Base-by-base conservation (phyloP, 2,888 invertebrate species). In the Netelia melanura region DNA sequence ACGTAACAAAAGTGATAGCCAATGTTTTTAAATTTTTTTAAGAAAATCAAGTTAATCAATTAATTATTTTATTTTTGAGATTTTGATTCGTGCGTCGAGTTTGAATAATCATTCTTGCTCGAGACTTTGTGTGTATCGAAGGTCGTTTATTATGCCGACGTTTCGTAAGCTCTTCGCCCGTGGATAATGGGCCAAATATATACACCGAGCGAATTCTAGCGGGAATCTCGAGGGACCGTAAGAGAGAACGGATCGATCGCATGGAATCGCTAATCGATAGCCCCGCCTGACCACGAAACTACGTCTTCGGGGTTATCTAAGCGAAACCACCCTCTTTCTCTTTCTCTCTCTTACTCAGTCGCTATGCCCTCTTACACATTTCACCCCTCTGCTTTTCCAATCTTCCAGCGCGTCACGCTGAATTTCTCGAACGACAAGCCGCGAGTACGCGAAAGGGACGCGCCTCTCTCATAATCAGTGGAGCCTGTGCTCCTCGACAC, bases 361-460 rank as follows among this genome's bases (percentile, higher is more conserved):
- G 5, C 14, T 14, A 70, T 21, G 23, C 43, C 10, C 58, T 44
- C 48, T 48, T 11, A 11, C 11, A 54, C 25, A 56, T 62, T 77
- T 52, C 48, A 9, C 23, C 74, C 64, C 62, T 62, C 62, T 62
- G 74, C 77, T 77, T 81, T 81, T 84, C 81, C 84, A 81, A 84
- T 84, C 84, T 84, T 77, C 77, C 61, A 68, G 62, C 68, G 72
- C 81, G 84, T 84, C 84, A 81, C 84, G 81, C 84, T 54, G 74
- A 81, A 81, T 84, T 84, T 84, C 84, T 84, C 81, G 38, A 78
- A 84, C 74, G 77, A 77, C 77, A 64, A 81, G 62, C 67, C 61
- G 52, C 52, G 48, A 58, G 72, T 52, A 70, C 52, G 76, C 48
- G 21, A 38, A 68, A 62, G 77, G 77, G 68, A 52, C 21, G 64